A percentile compares a stretch with the other conserved stretches of the same genome.
phyloP scores from a whole-genome alignment of 2,797 vertebrate species.

The Anisognathus igniventris region DNA sequence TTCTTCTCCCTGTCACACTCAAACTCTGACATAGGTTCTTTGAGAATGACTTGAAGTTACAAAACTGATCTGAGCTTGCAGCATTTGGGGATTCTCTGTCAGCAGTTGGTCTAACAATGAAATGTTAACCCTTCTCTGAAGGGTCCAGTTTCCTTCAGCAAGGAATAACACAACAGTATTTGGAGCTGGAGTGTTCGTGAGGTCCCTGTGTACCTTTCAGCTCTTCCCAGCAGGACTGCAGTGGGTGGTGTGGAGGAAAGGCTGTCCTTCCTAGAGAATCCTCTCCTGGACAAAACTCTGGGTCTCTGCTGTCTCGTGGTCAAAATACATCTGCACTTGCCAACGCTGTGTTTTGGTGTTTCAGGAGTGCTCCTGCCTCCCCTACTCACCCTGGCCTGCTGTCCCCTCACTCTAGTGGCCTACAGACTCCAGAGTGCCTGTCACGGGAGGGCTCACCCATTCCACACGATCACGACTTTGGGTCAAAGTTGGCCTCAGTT shows the following conservation, averaged over 20 bases:
- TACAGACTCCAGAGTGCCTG: conserved; percentile 96
- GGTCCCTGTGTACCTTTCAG: neutral
- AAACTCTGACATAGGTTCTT: neutral
- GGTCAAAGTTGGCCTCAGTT: conserved; percentile 89
- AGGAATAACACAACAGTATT: neutral
- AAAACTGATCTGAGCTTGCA: neutral
- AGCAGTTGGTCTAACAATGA: neutral
- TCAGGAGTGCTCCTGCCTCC: conserved; percentile 95
- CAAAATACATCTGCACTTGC: neutral
- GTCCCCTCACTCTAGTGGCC: conserved; percentile 90
- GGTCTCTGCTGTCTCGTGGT: neutral
- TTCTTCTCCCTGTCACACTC: neutral
- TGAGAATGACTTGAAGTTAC: neutral
- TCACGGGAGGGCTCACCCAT: conserved; percentile 95
- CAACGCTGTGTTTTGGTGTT: neutral
- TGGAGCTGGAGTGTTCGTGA: neutral
- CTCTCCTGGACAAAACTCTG: neutral
- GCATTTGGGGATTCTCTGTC: neutral
- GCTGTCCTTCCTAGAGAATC: neutral
- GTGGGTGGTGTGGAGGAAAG: neutral
- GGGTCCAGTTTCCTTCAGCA: neutral
- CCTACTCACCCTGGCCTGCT: conserved; percentile 95
- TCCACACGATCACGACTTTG: conserved; percentile 90
- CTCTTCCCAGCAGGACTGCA: neutral
- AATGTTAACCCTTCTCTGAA: neutral